Conservation (phyloP, 2,888 invertebrate genomes). For the Drosophila antonietae region DNA sequence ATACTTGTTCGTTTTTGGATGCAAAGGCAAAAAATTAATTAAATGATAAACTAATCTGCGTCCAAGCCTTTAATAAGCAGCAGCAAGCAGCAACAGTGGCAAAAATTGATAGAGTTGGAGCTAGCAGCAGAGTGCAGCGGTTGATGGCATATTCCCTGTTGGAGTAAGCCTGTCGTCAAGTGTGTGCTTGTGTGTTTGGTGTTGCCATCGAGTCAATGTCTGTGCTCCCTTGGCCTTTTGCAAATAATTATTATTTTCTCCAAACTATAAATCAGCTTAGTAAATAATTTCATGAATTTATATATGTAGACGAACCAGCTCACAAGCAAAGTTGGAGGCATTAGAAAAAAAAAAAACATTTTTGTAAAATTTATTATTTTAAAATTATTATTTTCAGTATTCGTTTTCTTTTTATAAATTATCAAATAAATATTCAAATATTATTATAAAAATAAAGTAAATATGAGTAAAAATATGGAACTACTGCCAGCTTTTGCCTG, state of each 20-base stretch:
- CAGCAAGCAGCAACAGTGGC: slow-evolving; percentile 29
- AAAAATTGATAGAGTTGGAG: slow-evolving; percentile 44
- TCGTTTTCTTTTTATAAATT: neutral
- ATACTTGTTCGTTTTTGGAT: slow-evolving; percentile 22
- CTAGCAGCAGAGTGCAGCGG: slow-evolving; percentile 25
- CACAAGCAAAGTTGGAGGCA: slow-evolving; percentile 5
- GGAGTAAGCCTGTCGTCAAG: slow-evolving; percentile 11
- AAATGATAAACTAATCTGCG: slow-evolving; percentile 83
- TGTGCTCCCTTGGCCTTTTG: slow-evolving; percentile 53
- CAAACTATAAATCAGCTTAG: slow-evolving; percentile 78
- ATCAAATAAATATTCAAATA: too few species aligned
- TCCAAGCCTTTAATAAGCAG: slow-evolving; percentile 76
- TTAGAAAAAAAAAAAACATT: neutral
- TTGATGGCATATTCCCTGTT: neutral
- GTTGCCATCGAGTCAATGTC: slow-evolving; percentile 27
- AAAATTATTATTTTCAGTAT: too few species aligned
- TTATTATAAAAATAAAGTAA: too few species aligned
- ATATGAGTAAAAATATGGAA: neutral
- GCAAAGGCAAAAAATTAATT: slow-evolving; percentile 80
- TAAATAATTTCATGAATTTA: slow-evolving; percentile 69
- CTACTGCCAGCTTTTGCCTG: too few species aligned
- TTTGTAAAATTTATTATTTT: too few species aligned
- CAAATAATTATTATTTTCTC: slow-evolving; percentile 77
- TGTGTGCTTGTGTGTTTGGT: neutral
- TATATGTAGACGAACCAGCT: slow-evolving; percentile 13